phyloP scores from a whole-genome alignment of 2,888 invertebrate genomes.

The Cybosia mesomella region DNA sequence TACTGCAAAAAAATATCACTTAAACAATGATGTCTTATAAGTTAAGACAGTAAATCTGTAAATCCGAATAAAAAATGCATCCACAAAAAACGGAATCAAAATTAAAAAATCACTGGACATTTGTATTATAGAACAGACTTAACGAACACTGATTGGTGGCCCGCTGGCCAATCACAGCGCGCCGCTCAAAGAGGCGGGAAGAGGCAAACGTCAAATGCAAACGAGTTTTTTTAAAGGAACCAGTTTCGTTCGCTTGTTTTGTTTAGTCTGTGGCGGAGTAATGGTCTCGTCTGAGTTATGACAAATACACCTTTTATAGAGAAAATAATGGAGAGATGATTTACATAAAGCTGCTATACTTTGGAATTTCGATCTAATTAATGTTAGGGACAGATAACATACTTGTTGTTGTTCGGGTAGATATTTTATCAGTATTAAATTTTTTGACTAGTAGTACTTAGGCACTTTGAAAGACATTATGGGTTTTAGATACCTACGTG shows the following conservation, averaged over 20 bases:
- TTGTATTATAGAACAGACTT: slow-evolving; percentile 65
- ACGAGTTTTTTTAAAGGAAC: slow-evolving; percentile 73
- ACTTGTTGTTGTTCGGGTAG: neutral
- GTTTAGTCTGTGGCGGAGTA: slow-evolving; percentile 63
- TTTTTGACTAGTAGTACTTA: neutral
- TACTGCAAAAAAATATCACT: neutral
- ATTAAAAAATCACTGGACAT: slow-evolving; percentile 53
- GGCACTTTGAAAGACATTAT: neutral
- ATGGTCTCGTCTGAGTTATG: slow-evolving; percentile 62
- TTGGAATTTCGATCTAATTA: slow-evolving; percentile 19
- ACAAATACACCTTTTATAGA: slow-evolving; percentile 39
- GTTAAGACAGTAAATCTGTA: slow-evolving; percentile 7
- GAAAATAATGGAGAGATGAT: slow-evolving; percentile 23
- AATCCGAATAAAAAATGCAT: slow-evolving; percentile 16
- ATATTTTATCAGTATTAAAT: neutral
- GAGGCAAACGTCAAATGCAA: slow-evolving; percentile 83
- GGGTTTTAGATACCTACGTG: no score
- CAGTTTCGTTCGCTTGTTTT: slow-evolving; percentile 72
- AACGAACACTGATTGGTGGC: slow-evolving; percentile 65
- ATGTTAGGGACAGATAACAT: neutral
- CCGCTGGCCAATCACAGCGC: slow-evolving; percentile 69
- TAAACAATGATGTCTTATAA: neutral
- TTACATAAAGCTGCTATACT: slow-evolving; percentile 16
- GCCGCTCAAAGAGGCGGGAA: slow-evolving; percentile 77
- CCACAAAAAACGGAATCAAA: slow-evolving; percentile 32